Conservation (phyloP, 2,113 vertebrate species). For the Porphyrio hochstetteri region DNA sequence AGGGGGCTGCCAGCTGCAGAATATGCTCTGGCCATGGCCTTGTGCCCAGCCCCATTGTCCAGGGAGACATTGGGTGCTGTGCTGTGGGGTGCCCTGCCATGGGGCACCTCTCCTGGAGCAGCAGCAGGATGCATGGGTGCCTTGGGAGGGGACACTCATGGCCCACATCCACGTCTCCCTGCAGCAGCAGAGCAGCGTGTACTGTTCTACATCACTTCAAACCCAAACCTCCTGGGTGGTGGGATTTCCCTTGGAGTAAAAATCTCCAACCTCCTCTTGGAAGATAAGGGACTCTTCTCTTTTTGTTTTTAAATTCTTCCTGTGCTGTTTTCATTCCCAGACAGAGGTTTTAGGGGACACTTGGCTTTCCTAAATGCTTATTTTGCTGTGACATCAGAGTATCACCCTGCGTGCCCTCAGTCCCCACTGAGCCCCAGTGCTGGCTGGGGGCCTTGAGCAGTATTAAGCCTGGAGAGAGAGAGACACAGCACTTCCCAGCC, state of each 20-base stretch:
- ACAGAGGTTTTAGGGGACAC: not conserved
- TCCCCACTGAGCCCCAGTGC: accelerated
- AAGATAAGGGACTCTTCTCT: not conserved
- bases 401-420: accelerated
- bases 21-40: not conserved
- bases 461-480: not conserved
- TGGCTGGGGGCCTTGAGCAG: not conserved
- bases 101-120: not conserved
- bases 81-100: not conserved
- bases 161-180: accelerated
- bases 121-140: not conserved
- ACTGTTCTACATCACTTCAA: not conserved
- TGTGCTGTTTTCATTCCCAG: not conserved
- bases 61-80: not conserved
- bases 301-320: not conserved
- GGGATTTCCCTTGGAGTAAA: not conserved
- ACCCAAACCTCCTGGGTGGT: not conserved
- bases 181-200: not conserved
- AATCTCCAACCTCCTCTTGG: not conserved
- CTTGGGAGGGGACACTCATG: not conserved
- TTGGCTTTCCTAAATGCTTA: not conserved
- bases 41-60: not conserved
- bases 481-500: not conserved
- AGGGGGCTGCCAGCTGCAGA: not conserved
- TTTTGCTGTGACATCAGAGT: accelerated